Evolutionary conservation across 2,797 vertebrate genomes (phyloP).

Genomic region (Crenuchus spilurus): DNA sequence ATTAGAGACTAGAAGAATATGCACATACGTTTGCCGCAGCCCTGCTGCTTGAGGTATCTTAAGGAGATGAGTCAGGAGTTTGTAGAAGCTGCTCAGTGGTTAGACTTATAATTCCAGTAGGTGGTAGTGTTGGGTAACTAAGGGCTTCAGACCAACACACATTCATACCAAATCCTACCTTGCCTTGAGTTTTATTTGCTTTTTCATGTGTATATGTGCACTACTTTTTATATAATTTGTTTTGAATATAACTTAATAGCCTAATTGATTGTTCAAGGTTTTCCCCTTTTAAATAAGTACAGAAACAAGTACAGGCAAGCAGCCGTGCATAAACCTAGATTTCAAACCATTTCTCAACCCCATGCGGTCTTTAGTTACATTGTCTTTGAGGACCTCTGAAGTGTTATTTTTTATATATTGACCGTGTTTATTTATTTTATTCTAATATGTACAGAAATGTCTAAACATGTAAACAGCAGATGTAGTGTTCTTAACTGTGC

Average conservation of each 20-base stretch:
- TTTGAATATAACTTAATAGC: slow-evolving; percentile 36
- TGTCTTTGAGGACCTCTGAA: slow-evolving; percentile 8
- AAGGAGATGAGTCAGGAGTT: background rate
- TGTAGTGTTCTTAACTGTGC: background rate
- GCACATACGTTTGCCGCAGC: background rate
- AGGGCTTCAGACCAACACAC: slow-evolving; percentile 15
- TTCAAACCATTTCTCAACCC: slow-evolving; percentile 5
- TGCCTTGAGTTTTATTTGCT: slow-evolving; percentile 6
- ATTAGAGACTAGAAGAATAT: slow-evolving; percentile 40
- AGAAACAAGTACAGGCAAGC: background rate
- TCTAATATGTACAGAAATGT: slow-evolving; percentile 20
- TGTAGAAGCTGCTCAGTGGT: slow-evolving; percentile 9
- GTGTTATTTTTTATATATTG: slow-evolving; percentile 29
- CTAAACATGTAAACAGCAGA: background rate
- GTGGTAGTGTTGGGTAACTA: slow-evolving; percentile 34
- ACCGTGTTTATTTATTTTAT: slow-evolving; percentile 57
- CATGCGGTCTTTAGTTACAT: slow-evolving; percentile 41
- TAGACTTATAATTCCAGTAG: slow-evolving; percentile 19
- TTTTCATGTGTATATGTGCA: slow-evolving; percentile 30
- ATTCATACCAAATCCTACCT: background rate
- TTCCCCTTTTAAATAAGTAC: background rate
- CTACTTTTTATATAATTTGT: slow-evolving; percentile 15
- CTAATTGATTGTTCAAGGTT: slow-evolving; percentile 18
- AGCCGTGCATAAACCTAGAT: background rate
- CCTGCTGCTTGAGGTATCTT: background rate